Base-by-base conservation (phyloP, 2,797 vertebrate species). In the Gymnocypris eckloni region DNA sequence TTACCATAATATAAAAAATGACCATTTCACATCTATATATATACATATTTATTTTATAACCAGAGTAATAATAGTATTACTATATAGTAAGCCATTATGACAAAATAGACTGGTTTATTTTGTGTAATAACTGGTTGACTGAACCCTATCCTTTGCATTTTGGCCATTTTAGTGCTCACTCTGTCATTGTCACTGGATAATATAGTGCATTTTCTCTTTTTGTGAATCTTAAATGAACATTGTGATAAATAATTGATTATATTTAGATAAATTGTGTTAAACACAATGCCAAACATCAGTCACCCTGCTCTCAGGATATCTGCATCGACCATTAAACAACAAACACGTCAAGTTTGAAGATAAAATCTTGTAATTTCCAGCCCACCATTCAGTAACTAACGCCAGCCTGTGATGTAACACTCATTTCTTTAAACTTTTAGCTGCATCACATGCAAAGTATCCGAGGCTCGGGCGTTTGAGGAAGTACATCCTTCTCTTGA, bases 381-480 rank as follows among this genome's bases (percentile, higher is more conserved):
- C 39, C 39, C 22, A 16, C 22, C 37, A 28, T 18, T 18, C 70
- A 82, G 2, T 56, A 7, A 1, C 28, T 22, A 82, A 56, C n/a
- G 13, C 16, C 45, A 52, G 50, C 0, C 13, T 25, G 18, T 71
- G 48, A 71, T 20, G 15, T 12, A 33, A 70, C 61, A 50, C 20
- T 73, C 13, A 77, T 67, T 75, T 75, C 71, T 64, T 70, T 70
- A 15, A 22, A 9, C 5, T 71, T 71, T 25, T 59, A 59, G 16
- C 28, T 75, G 39, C 15, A 64, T 25, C 41, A 15, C 28, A 73
- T 79, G 84, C 77, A 73, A 86, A 81, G 33, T 41, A 81, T 43
- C 33, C 4, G 28, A 52, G 2, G 67, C 56, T 52, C 12, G 20
- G 45, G 7, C 25, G 37, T 56, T 78, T 69, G 11, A 72, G 84